Conservation (phyloP, 2,113 vertebrate species). For the Grallaria varia region DNA sequence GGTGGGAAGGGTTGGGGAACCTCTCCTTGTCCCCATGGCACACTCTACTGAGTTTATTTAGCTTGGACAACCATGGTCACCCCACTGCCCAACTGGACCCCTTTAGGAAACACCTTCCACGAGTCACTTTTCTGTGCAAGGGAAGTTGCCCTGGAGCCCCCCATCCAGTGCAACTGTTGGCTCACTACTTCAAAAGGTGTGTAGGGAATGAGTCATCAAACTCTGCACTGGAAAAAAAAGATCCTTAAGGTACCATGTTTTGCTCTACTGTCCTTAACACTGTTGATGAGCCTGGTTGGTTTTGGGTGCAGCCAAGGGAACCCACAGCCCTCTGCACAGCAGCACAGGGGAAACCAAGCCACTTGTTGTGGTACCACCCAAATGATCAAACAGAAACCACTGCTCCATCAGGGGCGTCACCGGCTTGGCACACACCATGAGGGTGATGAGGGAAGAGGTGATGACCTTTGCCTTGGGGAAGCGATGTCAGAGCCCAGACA, state of each 20-base stretch:
- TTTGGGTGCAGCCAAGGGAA: not conserved
- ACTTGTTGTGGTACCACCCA: not conserved
- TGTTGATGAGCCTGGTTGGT: accelerated
- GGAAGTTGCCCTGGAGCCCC: not conserved
- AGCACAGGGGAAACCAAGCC: not conserved
- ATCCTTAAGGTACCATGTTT: not conserved
- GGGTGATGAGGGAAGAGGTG: not conserved
- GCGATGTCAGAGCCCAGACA: accelerated
- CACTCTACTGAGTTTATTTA: not conserved
- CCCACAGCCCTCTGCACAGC: not conserved
- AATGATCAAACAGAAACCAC: not conserved
- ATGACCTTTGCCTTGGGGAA: not conserved
- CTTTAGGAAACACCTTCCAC: not conserved
- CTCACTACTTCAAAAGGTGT: not conserved
- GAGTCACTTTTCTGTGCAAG: not conserved
- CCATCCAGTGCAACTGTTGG: not conserved
- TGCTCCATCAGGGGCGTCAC: accelerated
- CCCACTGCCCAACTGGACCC: not conserved
- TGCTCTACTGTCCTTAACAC: accelerated
- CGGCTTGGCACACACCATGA: accelerated
- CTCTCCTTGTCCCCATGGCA: not conserved
- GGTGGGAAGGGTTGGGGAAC: not conserved
- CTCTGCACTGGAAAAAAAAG: not conserved
- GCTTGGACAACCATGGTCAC: not conserved
- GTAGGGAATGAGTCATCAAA: not conserved